Conservation (phyloP, 2,797 vertebrate genomes). For the Tenualosa thibaudeaui region DNA sequence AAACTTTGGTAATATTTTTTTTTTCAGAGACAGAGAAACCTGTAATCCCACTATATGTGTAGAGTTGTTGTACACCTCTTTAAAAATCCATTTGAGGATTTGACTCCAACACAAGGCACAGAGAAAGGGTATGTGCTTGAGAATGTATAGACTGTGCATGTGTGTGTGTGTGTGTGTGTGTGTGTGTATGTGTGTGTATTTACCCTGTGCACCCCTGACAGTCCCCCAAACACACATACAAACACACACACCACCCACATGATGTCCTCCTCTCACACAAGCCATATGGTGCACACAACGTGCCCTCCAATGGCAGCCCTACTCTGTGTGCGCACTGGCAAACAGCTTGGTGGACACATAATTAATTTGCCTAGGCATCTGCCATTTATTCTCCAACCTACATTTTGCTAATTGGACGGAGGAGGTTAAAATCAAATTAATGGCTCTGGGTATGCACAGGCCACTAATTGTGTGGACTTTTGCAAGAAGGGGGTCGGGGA, state of each 20-base stretch:
- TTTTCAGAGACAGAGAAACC: neutral
- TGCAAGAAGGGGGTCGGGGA: neutral
- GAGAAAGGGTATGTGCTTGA: neutral
- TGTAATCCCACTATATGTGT: neutral
- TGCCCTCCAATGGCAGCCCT: conserved; percentile 66
- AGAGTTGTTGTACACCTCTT: neutral
- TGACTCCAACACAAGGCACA: neutral
- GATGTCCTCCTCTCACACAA: conserved; percentile 67
- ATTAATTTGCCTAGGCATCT: conserved; percentile 81
- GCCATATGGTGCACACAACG: conserved; percentile 75
- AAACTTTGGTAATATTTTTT: neutral
- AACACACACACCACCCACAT: conserved; percentile 32
- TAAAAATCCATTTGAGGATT: neutral
- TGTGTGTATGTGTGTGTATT: neutral
- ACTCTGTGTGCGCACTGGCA: conserved; percentile 60
- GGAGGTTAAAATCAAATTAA: conserved; percentile 76
- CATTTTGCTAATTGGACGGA: conserved; percentile 81
- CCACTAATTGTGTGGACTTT: conserved; percentile 67
- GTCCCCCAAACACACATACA: neutral
- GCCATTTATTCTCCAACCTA: conserved; percentile 82
- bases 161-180: neutral
- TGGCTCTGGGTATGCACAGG: conserved; percentile 67
- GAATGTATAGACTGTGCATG: neutral
- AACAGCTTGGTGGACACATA: conserved; percentile 83
- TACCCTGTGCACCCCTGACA: neutral